phyloP scores from a whole-genome alignment of 2,113 vertebrate species.

The Lepus timidus region DNA sequence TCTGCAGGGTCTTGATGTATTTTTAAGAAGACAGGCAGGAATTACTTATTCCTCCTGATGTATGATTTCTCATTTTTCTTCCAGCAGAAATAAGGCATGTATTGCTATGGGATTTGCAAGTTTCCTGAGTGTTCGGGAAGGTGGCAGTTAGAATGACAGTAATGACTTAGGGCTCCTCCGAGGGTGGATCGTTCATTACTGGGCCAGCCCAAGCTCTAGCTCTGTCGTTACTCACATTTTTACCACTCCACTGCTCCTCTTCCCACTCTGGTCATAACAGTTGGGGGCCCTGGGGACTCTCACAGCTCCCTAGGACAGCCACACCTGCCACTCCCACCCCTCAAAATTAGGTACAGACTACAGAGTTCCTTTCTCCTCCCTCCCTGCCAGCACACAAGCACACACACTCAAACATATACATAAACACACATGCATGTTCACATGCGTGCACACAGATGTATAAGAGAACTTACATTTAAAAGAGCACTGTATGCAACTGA shows the following conservation, averaged over 20 bases:
- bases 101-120: slow-evolving; percentile 78
- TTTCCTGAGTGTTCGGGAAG: slow-evolving; percentile 59
- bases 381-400: background rate
- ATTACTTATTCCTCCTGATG: slow-evolving; percentile 76
- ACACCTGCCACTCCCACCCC: background rate
- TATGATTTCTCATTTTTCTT: slow-evolving; percentile 76
- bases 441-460: background rate
- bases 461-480: background rate
- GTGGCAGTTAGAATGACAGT: slow-evolving; percentile 72
- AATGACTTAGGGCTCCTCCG: slow-evolving; percentile 73
- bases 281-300: background rate
- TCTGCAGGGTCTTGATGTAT: slow-evolving; percentile 74
- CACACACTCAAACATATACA: background rate
- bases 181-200: slow-evolving; percentile 69
- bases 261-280: slow-evolving; percentile 39
- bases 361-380: background rate
- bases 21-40: slow-evolving; percentile 78
- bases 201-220: background rate
- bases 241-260: background rate
- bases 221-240: slow-evolving; percentile 51
- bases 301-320: background rate
- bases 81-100: slow-evolving; percentile 67
- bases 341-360: background rate
- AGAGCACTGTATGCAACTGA: background rate
- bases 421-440: background rate